Conservation (phyloP, 2,113 vertebrate species). For the Glaucomys volans region DNA sequence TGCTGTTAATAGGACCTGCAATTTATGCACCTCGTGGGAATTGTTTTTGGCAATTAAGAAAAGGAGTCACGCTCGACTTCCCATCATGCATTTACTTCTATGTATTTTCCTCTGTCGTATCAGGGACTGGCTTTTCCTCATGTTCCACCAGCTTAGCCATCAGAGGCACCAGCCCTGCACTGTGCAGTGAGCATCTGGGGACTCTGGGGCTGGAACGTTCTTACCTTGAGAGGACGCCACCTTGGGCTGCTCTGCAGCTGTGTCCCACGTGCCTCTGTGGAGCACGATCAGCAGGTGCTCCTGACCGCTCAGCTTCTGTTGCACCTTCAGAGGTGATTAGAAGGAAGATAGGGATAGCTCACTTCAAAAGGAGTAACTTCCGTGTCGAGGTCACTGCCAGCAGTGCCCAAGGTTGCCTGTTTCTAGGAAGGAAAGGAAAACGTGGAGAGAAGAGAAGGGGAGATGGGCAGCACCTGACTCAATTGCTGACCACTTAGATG, state of each 20-base stretch:
- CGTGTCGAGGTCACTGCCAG: background rate
- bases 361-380: background rate
- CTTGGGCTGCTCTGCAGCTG: background rate
- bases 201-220: slow-evolving; percentile 31
- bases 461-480: fast-evolving
- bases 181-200: slow-evolving; percentile 45
- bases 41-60: slow-evolving; percentile 88
- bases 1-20: slow-evolving; percentile 88
- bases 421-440: background rate
- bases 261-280: background rate
- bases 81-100: slow-evolving; percentile 84
- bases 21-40: slow-evolving; percentile 90
- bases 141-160: slow-evolving; percentile 68
- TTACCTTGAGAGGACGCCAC: slow-evolving; percentile 56
- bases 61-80: slow-evolving; percentile 87
- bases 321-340: background rate
- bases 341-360: background rate
- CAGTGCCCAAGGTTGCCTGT: fast-evolving
- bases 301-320: background rate
- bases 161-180: slow-evolving; percentile 48
- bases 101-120: slow-evolving; percentile 81
- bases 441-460: background rate
- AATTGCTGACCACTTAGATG: fast-evolving
- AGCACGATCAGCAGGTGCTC: background rate
- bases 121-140: slow-evolving; percentile 73